phyloP scores from a whole-genome alignment of 2,113 vertebrate genomes.

The Condylura cristata region DNA sequence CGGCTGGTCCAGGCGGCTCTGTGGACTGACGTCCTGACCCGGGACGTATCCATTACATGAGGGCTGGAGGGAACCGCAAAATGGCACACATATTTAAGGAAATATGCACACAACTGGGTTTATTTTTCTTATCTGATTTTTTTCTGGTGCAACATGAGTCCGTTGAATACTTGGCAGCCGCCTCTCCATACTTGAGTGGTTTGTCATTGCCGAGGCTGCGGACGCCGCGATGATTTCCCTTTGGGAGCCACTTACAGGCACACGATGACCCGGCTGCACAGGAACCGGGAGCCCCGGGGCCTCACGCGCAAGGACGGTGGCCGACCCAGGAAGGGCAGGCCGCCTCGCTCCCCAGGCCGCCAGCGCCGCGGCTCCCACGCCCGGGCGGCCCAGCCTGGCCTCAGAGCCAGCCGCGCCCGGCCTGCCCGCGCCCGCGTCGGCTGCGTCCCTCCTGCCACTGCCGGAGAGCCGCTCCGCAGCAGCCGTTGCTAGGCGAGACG shows the following conservation, averaged over 20 bases:
- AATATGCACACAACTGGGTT: constrained; percentile 40
- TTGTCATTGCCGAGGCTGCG: constrained; percentile 82
- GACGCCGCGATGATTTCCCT: constrained; percentile 78
- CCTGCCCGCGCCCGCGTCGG: too few relatives aligned
- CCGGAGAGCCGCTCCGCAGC: background rate
- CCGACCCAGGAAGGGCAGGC: rapidly evolving
- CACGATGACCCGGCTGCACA: constrained; percentile 80
- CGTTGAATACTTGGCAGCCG: constrained; percentile 78
- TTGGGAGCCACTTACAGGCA: constrained; percentile 81
- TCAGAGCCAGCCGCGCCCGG: background rate
- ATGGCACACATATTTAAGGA: constrained; percentile 14
- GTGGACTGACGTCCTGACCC: too few relatives aligned
- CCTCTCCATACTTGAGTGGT: constrained; percentile 74
- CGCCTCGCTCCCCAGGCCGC: too few relatives aligned
- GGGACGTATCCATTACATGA: background rate
- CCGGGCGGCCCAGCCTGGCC: background rate
- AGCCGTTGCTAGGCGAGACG: constrained; percentile 68
- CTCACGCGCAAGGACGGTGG: background rate
- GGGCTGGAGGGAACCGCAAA: constrained; percentile 30
- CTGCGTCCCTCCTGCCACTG: too few relatives aligned
- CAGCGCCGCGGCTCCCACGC: rapidly evolving
- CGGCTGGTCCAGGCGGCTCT: too few relatives aligned
- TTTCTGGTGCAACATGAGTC: constrained; percentile 75
- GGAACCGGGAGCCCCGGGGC: constrained; percentile 68
- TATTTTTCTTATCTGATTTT: constrained; percentile 73